phyloP scores from a whole-genome alignment of 2,888 invertebrate genomes.

The Ceraclea dissimilis region DNA sequence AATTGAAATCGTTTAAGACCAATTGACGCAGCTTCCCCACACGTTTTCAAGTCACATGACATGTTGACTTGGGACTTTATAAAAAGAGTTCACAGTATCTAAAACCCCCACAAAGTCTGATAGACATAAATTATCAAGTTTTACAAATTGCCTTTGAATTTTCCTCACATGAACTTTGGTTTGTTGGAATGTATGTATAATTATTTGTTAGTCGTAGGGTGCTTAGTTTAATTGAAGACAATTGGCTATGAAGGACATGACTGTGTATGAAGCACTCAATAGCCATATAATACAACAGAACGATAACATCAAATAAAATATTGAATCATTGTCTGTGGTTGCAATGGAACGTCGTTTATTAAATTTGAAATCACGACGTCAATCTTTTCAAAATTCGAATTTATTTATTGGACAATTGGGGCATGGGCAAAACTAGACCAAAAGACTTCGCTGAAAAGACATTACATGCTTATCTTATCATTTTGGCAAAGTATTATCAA shows the following conservation, averaged over 20 bases:
- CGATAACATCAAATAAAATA: too few species aligned
- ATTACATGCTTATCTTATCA: too few species aligned
- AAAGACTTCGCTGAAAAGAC: too few species aligned
- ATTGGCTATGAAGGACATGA: background rate
- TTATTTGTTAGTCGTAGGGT: background rate
- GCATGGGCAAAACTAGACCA: too few species aligned
- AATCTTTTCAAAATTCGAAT: too few species aligned
- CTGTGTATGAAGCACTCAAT: background rate
- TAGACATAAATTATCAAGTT: background rate
- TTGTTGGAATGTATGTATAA: background rate
- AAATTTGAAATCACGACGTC: too few species aligned
- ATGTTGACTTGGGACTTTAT: background rate
- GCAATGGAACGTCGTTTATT: too few species aligned
- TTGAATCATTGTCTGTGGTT: too few species aligned
- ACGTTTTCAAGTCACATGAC: background rate
- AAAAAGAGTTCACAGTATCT: too few species aligned
- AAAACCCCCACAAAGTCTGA: background rate
- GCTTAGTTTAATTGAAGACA: background rate
- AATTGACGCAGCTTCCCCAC: background rate
- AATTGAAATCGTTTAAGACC: slow-evolving; percentile 1
- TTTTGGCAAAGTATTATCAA: too few species aligned
- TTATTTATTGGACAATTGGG: too few species aligned
- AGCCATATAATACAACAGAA: too few species aligned
- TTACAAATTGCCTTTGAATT: background rate
- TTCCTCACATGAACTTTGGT: background rate